A percentile compares a stretch with the other conserved stretches of the same genome.
Conservation (phyloP, 2,888 invertebrate species). For the Sylvicola cinctus region DNA sequence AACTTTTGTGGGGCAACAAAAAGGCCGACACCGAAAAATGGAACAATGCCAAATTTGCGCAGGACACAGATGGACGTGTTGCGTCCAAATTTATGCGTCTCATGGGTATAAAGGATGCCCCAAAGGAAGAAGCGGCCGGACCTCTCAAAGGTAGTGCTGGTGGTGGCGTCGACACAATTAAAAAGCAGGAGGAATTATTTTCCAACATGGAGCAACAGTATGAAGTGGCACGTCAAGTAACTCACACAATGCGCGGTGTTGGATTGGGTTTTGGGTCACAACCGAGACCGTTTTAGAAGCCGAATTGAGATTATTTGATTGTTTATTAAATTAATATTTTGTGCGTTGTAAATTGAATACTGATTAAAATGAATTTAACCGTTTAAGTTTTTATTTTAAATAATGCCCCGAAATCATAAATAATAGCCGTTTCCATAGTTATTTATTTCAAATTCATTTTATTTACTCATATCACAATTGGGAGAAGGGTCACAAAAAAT, state of each 20-base stretch:
- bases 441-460: too few relatives aligned
- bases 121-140: conserved; percentile 10
- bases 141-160: conserved; percentile 3
- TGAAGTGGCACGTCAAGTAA: conserved; percentile 84
- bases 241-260: conserved; percentile 85
- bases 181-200: conserved; percentile 57
- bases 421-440: too few relatives aligned
- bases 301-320: not conserved
- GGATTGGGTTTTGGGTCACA: conserved; percentile 54
- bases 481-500: too few relatives aligned
- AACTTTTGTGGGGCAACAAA: conserved; percentile 76
- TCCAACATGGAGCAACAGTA: conserved; percentile 89
- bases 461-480: too few relatives aligned
- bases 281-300: conserved; percentile 21
- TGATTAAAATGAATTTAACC: too few relatives aligned
- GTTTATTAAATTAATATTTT: too few relatives aligned
- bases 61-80: conserved; percentile 80
- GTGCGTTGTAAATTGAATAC: too few relatives aligned
- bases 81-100: conserved; percentile 88
- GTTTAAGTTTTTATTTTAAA: too few relatives aligned
- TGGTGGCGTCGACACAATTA: conserved; percentile 10
- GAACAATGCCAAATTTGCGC: conserved; percentile 71
- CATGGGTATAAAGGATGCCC: conserved; percentile 70
- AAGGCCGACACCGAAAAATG: conserved; percentile 38
- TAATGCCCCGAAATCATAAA: too few relatives aligned